Conservation (phyloP, 2,113 vertebrate species). For the Eretmochelys imbricata region DNA sequence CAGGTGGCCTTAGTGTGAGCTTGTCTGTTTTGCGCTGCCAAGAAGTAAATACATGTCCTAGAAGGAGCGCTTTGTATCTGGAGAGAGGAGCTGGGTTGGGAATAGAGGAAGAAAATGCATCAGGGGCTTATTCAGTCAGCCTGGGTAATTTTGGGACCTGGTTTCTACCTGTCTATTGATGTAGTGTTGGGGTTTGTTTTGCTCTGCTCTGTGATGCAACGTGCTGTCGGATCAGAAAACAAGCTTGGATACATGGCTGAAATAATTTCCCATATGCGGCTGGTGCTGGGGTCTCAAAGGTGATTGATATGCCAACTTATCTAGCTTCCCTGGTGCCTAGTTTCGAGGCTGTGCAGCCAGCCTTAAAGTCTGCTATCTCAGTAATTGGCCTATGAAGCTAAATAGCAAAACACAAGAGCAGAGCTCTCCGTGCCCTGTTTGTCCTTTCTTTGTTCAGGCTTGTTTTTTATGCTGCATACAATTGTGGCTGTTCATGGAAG, state of each 20-base stretch:
- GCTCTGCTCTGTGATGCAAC: neutral
- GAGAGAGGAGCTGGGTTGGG: slow-evolving; percentile 17
- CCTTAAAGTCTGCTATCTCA: slow-evolving; percentile 28
- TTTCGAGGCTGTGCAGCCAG: neutral
- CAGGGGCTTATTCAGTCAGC: slow-evolving; percentile 33
- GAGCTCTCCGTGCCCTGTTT: slow-evolving; percentile 25
- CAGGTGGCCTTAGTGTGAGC: neutral
- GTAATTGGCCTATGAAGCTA: slow-evolving; percentile 6
- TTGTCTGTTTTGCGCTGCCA: neutral
- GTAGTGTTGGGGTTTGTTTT: neutral
- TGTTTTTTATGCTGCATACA: slow-evolving; percentile 54
- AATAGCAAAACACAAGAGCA: slow-evolving; percentile 46
- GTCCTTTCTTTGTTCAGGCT: slow-evolving; percentile 35
- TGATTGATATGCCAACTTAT: slow-evolving; percentile 42
- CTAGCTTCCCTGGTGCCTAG: slow-evolving; percentile 3
- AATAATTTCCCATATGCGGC: neutral
- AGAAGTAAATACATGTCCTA: neutral
- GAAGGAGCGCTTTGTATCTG: neutral
- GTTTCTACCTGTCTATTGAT: neutral
- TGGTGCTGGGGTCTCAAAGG: neutral
- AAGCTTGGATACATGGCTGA: neutral
- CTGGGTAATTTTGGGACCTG: neutral
- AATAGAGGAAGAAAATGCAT: slow-evolving; percentile 4
- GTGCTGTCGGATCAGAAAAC: neutral
- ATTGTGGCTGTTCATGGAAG: slow-evolving; percentile 46